Evolutionary conservation across 35 echinoderm and acorn worm genomes (phyloP), one percentile per base, ranked within the genome.

Genomic region (Stichopus chloronotus): DNA sequence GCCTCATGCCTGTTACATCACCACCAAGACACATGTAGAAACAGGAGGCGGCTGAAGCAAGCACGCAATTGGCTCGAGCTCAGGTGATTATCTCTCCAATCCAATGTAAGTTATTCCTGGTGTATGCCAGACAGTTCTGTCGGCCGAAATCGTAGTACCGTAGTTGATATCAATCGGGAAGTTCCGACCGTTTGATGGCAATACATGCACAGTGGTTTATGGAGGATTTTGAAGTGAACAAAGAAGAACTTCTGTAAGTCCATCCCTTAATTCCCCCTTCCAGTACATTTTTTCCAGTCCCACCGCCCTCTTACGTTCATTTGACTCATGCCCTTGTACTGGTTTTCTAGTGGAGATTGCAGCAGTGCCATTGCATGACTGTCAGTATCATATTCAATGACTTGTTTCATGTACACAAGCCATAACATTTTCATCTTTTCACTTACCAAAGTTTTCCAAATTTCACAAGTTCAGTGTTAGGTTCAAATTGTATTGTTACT

Each of bases 1-100:
- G 87, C 87, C 87, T 89, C 87, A 89, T 72, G 87, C 87, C 87
- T 72, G 87, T 89, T 72, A 89, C 87, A 59, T 71, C 87, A 89
- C 87, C 59, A 63, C 87, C 87, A 72, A 89, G 87, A 89, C 87
- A 65, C 87, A 59, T 85, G 82, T 85, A 85, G 82, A 85, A 85
- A 72, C 87, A 52, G 30, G 87, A 72, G 87, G 59, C 24, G 57
- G 30, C 61, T 89, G 87, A 89, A 71, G 87, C 87, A 89, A 89
- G 87, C 87, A 89, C 59, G 43, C 61, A 89, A 83, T 71, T 71
- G 59, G 87, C 59, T 72, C 87, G 59, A 89, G 59, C 25, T 58
- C 86, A 88, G 86, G 86, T 88, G 86, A 89, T 71, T 89, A 89
- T 89, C 87, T 71, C 87, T 89, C 65, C 87, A 89, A 16, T 22